phyloP scores from a whole-genome alignment of 2,888 invertebrate genomes.

The Troilus luridus region DNA sequence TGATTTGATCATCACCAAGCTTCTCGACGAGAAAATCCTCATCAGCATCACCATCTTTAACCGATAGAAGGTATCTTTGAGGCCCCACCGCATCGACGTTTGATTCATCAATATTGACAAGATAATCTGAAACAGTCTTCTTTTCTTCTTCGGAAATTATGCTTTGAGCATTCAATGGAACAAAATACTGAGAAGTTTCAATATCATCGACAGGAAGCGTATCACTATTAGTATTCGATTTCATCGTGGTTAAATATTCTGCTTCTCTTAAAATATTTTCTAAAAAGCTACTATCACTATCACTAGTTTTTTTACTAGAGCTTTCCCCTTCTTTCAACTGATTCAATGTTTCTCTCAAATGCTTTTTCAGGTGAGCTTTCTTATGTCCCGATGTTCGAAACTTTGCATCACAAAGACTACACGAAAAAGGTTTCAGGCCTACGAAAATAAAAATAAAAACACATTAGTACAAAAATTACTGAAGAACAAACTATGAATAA shows the following conservation, averaged over 20 bases:
- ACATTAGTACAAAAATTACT: neutral
- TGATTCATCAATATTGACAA: slow-evolving; percentile 15
- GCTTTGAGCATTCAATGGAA: neutral
- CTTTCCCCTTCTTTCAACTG: slow-evolving; percentile 53
- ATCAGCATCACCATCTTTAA: slow-evolving; percentile 42
- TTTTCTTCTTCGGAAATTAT: slow-evolving; percentile 11
- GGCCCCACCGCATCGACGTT: neutral
- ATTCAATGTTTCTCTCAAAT: slow-evolving; percentile 62
- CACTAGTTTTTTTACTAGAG: slow-evolving; percentile 37
- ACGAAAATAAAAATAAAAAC: slow-evolving; percentile 59
- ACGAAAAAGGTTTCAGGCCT: slow-evolving; percentile 76
- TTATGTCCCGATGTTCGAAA: slow-evolving; percentile 79
- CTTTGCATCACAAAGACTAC: slow-evolving; percentile 74
- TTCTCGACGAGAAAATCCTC: slow-evolving; percentile 45
- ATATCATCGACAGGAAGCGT: neutral
- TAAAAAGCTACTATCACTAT: slow-evolving; percentile 18
- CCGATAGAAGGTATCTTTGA: slow-evolving; percentile 42
- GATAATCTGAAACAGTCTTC: slow-evolving; percentile 26
- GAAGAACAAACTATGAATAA: neutral
- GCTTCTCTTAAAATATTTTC: slow-evolving; percentile 38
- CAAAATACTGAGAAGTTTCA: slow-evolving; percentile 38
- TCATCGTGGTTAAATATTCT: neutral
- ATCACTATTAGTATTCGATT: neutral
- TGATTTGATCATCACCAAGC: slow-evolving; percentile 42
- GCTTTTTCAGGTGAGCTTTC: slow-evolving; percentile 73